A percentile compares a stretch with the other conserved stretches of the same genome.
phyloP scores from a whole-genome alignment of 2,888 invertebrate genomes.

The Leucozona laternaria region DNA sequence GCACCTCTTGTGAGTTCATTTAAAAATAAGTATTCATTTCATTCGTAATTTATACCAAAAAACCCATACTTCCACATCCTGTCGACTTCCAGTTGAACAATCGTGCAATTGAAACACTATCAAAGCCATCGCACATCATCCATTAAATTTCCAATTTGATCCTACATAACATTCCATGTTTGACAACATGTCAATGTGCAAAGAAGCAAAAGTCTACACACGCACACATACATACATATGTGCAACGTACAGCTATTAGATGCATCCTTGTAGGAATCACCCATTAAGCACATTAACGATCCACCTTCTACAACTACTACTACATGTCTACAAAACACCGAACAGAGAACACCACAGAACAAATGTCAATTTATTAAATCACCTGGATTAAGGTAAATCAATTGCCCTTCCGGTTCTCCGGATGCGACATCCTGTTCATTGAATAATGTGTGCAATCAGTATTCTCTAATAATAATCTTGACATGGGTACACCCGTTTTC shows the following conservation, averaged over 20 bases:
- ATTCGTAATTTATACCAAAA: constrained; percentile 1
- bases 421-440: constrained; percentile 74
- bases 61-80: not conserved
- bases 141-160: constrained; percentile 70
- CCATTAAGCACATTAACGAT: constrained; percentile 46
- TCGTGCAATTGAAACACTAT: constrained; percentile 47
- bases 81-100: constrained; percentile 29
- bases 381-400: constrained; percentile 76
- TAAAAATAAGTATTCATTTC: not conserved
- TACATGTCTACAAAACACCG: constrained; percentile 18
- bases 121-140: constrained; percentile 55
- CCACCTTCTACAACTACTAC: constrained; percentile 10
- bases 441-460: constrained; percentile 75
- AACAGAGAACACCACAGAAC: constrained; percentile 48
- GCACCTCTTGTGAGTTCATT: not conserved
- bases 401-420: constrained; percentile 73
- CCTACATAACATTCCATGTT: constrained; percentile 61
- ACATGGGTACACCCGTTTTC: constrained; percentile 21
- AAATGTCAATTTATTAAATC: constrained; percentile 77
- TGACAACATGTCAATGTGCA: constrained; percentile 59
- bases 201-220: constrained; percentile 25
- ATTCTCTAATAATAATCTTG: constrained; percentile 69
- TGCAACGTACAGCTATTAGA: constrained; percentile 18
- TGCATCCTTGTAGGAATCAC: constrained; percentile 48
- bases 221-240: not conserved